These are phyloP conservation scores for Callosobruchus maculatus DNA, from an alignment of 2,888 invertebrate species.

Conservation along the genomic window DNA sequence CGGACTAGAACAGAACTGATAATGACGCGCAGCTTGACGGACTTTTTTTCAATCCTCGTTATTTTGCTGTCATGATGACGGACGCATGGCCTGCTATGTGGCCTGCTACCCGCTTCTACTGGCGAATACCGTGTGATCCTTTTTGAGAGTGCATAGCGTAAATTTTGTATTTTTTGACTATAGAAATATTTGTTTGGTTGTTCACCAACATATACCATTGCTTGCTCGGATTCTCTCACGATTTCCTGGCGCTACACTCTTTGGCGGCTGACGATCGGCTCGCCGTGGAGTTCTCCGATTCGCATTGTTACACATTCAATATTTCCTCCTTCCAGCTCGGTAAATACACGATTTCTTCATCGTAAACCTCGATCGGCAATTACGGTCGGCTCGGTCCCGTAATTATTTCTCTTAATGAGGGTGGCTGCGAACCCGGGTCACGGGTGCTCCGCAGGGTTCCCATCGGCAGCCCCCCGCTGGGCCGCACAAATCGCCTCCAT, in stretches of 20 bases:
- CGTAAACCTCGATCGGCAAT: neutral
- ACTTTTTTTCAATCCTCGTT: too few species aligned
- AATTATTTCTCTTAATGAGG: constrained; percentile 39
- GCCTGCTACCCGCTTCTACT: too few species aligned
- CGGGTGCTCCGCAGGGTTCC: constrained; percentile 32
- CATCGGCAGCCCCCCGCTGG: constrained; percentile 39
- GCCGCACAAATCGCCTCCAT: constrained; percentile 35
- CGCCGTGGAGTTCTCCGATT: neutral
- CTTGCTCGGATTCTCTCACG: neutral
- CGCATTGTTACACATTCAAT: neutral
- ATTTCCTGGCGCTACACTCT: neutral
- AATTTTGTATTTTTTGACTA: too few species aligned
- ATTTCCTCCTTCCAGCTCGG: neutral
- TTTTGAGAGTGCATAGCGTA: too few species aligned
- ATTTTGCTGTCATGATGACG: too few species aligned
- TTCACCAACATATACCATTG: neutral
- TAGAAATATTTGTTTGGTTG: too few species aligned
- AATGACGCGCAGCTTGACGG: too few species aligned
- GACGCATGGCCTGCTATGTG: too few species aligned
- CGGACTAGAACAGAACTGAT: too few species aligned
- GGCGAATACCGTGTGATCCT: too few species aligned
- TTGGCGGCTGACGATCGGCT: neutral
- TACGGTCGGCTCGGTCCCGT: neutral
- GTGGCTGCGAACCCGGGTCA: constrained; percentile 44
- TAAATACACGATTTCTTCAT: neutral